These are phyloP conservation scores for Botia kubotai DNA, from an alignment of 2,797 vertebrate genomes.

Conservation along the genomic window DNA sequence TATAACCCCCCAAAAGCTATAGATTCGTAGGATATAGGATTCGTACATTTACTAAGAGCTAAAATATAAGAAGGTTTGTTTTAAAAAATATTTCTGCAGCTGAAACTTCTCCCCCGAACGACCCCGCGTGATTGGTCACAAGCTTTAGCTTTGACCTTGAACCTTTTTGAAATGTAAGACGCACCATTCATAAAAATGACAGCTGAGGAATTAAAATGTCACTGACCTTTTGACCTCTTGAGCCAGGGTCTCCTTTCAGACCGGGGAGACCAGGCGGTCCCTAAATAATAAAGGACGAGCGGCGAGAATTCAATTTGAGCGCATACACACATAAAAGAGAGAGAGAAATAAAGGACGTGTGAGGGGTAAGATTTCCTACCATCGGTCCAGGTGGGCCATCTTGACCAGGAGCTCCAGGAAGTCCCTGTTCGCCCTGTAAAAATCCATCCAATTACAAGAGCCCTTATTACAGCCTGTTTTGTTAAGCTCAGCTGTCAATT, in stretches of 20 bases:
- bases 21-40: too few species aligned
- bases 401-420: slow-evolving; percentile 91
- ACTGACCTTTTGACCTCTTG: slow-evolving; percentile 94
- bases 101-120: slow-evolving; percentile 8
- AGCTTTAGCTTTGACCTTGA: slow-evolving; percentile 34
- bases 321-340: slow-evolving; percentile 20
- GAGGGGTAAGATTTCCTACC: slow-evolving; percentile 76
- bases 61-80: neutral
- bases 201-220: slow-evolving; percentile 48
- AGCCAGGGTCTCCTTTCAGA: slow-evolving; percentile 94
- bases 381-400: slow-evolving; percentile 95
- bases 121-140: neutral
- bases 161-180: slow-evolving; percentile 37
- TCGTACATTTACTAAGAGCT: neutral
- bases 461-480: slow-evolving; percentile 70
- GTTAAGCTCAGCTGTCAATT: slow-evolving; percentile 70
- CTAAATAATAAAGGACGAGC: slow-evolving; percentile 72
- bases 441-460: slow-evolving; percentile 69
- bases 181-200: slow-evolving; percentile 42
- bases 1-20: too few species aligned
- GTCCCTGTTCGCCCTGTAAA: slow-evolving; percentile 93
- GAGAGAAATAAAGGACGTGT: neutral
- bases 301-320: slow-evolving; percentile 59
- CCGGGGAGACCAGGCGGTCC: slow-evolving; percentile 97
- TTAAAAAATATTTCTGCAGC: neutral